Conservation (phyloP, 2,113 vertebrate genomes). For the Dolichotis patagonum region DNA sequence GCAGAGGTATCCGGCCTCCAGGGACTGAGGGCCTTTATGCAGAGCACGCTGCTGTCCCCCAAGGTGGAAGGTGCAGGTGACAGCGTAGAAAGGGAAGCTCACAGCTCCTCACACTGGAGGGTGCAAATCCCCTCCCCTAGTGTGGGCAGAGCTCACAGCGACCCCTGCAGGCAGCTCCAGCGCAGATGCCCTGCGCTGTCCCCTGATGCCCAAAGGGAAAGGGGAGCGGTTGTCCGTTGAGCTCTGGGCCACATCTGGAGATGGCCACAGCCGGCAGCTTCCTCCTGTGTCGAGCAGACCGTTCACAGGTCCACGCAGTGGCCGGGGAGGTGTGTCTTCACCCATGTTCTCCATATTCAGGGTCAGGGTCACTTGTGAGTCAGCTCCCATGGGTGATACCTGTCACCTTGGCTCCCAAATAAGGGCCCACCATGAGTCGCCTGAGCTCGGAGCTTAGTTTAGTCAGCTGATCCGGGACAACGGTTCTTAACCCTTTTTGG, state of each 20-base stretch:
- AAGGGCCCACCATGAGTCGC: fast-evolving
- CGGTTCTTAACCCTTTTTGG: fast-evolving
- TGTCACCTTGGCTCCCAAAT: not conserved
- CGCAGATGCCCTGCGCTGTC: not conserved
- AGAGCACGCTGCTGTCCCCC: fast-evolving
- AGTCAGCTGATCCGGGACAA: not conserved
- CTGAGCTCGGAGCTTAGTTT: fast-evolving
- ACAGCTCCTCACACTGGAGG: not conserved
- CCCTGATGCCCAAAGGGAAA: not conserved
- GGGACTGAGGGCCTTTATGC: too few relatives aligned
- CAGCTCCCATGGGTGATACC: fast-evolving
- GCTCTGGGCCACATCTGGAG: not conserved
- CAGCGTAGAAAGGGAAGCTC: not conserved
- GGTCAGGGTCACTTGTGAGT: not conserved
- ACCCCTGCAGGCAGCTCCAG: not conserved
- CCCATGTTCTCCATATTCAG: fast-evolving
- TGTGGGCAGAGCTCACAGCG: not conserved
- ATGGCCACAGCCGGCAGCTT: fast-evolving
- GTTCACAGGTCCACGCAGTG: fast-evolving
- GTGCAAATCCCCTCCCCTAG: not conserved
- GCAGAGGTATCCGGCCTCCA: not conserved
- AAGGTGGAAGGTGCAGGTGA: not conserved
- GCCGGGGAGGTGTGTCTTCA: not conserved
- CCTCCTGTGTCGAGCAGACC: fast-evolving
- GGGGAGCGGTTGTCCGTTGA: not conserved